phyloP scores from a whole-genome alignment of 2,113 vertebrate genomes.

The Gulo gulo region DNA sequence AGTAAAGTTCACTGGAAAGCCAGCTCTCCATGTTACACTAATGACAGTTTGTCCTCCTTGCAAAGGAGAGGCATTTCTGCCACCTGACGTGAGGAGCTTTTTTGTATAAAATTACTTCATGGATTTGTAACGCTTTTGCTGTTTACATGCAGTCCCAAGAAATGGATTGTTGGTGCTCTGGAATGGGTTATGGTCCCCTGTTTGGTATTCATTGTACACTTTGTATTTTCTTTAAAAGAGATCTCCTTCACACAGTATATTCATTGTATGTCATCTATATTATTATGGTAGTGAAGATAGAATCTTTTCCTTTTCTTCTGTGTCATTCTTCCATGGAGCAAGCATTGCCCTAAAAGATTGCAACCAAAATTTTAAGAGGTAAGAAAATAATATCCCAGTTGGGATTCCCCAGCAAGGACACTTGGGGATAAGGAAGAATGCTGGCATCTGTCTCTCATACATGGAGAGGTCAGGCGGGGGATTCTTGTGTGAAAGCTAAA shows the following conservation, averaged over 20 bases:
- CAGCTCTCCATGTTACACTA: constrained; percentile 62
- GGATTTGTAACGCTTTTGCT: constrained; percentile 64
- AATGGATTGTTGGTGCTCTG: constrained; percentile 79
- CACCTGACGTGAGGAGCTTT: constrained; percentile 37
- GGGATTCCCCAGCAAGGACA: background rate
- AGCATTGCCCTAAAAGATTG: constrained; percentile 3
- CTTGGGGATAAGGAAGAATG: background rate
- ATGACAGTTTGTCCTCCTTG: constrained; percentile 44
- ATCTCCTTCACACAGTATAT: constrained; percentile 6
- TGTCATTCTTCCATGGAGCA: constrained; percentile 43
- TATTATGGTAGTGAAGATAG: constrained; percentile 22
- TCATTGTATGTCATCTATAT: constrained; percentile 22
- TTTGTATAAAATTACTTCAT: constrained; percentile 4
- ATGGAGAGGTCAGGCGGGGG: background rate
- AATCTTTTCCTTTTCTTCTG: constrained; percentile 37
- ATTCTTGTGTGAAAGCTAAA: background rate
- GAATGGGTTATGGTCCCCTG: constrained; percentile 69
- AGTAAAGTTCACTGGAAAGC: constrained; percentile 80
- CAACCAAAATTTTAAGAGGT: constrained; percentile 13
- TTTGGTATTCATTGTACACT: constrained; percentile 68
- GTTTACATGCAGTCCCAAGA: constrained; percentile 66
- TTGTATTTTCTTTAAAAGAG: constrained; percentile 59
- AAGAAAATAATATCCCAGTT: background rate
- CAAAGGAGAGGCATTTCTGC: constrained; percentile 47
- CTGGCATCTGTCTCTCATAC: background rate